Conservation (phyloP, 2,113 vertebrate species). For the Echinops telfairi region DNA sequence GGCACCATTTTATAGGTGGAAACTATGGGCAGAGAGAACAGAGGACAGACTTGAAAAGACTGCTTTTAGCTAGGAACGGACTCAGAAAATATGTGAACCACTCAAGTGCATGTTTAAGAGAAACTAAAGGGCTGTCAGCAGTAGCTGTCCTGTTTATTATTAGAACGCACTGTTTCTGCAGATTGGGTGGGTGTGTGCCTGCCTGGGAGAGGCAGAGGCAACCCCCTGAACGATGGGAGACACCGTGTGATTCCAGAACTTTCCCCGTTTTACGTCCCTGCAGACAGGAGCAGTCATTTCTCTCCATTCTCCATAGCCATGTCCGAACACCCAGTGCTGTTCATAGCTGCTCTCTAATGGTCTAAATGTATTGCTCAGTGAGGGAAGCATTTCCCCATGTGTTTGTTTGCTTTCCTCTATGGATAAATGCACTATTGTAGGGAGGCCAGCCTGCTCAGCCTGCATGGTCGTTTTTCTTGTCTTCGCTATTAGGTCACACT, state of each 20-base stretch:
- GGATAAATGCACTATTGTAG: background rate
- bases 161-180: background rate
- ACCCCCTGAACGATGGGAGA: background rate
- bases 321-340: background rate
- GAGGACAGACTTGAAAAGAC: background rate
- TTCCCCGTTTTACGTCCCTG: background rate
- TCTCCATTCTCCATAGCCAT: background rate
- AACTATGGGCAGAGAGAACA: background rate
- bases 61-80: background rate
- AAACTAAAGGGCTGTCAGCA: background rate
- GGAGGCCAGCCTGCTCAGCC: slow-evolving; percentile 16
- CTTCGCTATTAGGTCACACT: slow-evolving; percentile 88
- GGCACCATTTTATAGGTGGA: background rate
- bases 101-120: too few relatives aligned
- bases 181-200: background rate
- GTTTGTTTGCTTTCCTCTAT: background rate
- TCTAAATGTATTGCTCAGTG: background rate
- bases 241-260: background rate
- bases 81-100: background rate
- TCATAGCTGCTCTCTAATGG: background rate
- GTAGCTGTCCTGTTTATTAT: background rate
- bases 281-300: background rate
- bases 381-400: background rate
- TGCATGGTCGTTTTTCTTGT: slow-evolving; percentile 52
- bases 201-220: too few relatives aligned